Evolutionary conservation across 64 coral and sea anemone genomes (phyloP).

Genomic region (Dendrophyllia cribrosa): DNA sequence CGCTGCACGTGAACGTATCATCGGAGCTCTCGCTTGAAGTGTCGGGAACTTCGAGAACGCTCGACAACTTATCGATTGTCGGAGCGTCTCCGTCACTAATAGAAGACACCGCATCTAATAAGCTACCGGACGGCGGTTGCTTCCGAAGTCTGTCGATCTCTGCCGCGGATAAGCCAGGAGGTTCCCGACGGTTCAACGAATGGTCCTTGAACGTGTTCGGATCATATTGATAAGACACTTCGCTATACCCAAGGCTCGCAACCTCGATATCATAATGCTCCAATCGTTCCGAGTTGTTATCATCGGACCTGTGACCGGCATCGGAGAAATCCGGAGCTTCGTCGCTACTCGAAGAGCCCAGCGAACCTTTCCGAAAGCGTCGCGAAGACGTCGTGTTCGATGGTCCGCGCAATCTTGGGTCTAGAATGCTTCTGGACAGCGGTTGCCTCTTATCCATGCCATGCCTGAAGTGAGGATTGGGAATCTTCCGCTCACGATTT

Average conservation of each 20-base stretch:
- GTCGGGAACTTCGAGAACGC: conserved; percentile 81
- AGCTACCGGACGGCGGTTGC: conserved; percentile 85
- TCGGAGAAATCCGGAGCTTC: conserved; percentile 87
- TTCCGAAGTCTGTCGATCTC: conserved; percentile 88
- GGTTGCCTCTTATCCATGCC: conserved; percentile 48
- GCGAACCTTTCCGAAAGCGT: conserved; percentile 69
- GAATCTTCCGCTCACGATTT: conserved; percentile 28
- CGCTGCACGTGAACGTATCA: conserved; percentile 93
- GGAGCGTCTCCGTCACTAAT: conserved; percentile 82
- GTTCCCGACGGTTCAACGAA: conserved; percentile 63
- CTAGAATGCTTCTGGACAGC: conserved; percentile 57
- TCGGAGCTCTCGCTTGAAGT: conserved; percentile 93
- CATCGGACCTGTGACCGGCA: conserved; percentile 64
- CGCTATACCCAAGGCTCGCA: conserved; percentile 87
- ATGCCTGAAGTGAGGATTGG: conserved; percentile 28
- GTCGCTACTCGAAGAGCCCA: conserved; percentile 83
- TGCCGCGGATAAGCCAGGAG: conserved; percentile 70
- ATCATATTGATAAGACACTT: conserved; percentile 92
- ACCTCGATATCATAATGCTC: conserved; percentile 94
- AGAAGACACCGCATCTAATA: conserved; percentile 89
- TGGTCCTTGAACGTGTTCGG: conserved; percentile 83
- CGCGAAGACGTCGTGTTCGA: conserved; percentile 21
- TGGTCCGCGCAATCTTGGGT: conserved; percentile 74
- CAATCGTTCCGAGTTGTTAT: conserved; percentile 89
- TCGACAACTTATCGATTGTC: conserved; percentile 86